Evolutionary conservation across 2,888 invertebrate genomes (phyloP).

Genomic region (Athalia cordata): DNA sequence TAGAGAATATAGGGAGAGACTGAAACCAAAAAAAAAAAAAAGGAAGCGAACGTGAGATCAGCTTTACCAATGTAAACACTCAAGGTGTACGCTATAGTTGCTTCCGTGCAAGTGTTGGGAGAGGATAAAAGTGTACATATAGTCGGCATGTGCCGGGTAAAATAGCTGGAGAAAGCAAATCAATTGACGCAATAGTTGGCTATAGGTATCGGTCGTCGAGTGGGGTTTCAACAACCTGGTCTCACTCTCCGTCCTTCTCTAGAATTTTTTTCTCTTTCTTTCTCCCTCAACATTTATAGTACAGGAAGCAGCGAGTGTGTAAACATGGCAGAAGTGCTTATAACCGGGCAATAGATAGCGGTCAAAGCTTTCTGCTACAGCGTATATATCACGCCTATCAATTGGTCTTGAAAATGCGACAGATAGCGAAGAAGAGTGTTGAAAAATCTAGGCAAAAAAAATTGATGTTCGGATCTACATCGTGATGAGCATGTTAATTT

Average conservation of each 20-base stretch:
- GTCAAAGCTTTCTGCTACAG: constrained; percentile 25
- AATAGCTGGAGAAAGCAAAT: too few species aligned
- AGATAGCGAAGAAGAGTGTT: background rate
- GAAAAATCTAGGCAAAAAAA: background rate
- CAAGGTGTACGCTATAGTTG: background rate
- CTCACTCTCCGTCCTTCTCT: background rate
- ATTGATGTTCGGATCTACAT: background rate
- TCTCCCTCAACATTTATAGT: constrained; percentile 10
- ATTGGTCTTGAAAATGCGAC: background rate
- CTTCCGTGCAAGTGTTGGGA: too few species aligned
- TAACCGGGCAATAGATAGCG: constrained; percentile 35
- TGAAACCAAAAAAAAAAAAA: background rate
- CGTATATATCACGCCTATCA: background rate
- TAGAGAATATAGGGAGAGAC: too few species aligned
- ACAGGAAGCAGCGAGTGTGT: constrained; percentile 25
- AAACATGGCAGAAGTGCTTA: constrained; percentile 39
- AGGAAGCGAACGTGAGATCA: constrained; percentile 15
- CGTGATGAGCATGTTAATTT: background rate
- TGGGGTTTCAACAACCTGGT: background rate
- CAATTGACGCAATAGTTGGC: too few species aligned
- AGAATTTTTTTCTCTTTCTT: background rate
- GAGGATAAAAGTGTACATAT: too few species aligned
- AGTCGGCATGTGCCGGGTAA: too few species aligned
- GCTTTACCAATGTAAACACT: constrained; percentile 5
- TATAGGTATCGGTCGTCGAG: too few species aligned